A percentile compares a stretch with the other conserved stretches of the same genome.
phyloP scores from a whole-genome alignment of 2,888 invertebrate genomes.

The Sialis fuliginosa region DNA sequence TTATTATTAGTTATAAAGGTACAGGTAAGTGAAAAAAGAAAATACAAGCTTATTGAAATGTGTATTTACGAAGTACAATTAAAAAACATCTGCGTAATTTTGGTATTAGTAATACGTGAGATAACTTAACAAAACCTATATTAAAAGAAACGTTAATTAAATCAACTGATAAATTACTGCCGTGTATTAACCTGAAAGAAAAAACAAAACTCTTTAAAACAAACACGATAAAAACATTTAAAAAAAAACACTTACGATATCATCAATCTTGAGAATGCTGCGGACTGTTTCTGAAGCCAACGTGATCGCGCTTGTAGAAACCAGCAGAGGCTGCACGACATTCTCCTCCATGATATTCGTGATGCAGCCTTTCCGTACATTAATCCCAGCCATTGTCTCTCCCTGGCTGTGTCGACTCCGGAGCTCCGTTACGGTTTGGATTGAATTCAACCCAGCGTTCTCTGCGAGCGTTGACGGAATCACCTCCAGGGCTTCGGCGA shows the following conservation, averaged over 20 bases:
- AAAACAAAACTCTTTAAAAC: background rate
- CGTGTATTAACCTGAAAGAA: conserved; percentile 8
- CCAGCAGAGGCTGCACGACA: conserved; percentile 93
- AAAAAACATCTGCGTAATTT: too few relatives aligned
- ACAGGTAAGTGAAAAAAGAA: too few relatives aligned
- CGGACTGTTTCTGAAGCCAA: conserved; percentile 94
- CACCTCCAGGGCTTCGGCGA: conserved; percentile 89
- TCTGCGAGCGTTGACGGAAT: conserved; percentile 83
- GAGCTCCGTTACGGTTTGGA: conserved; percentile 81
- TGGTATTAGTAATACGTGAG: too few relatives aligned
- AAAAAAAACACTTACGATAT: conserved; percentile 61
- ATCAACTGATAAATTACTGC: conserved; percentile 4
- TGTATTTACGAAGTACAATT: too few relatives aligned
- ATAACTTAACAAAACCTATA: too few relatives aligned
- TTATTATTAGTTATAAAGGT: too few relatives aligned
- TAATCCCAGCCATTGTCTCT: conserved; percentile 79
- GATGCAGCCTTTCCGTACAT: conserved; percentile 90
- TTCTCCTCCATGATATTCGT: conserved; percentile 94
- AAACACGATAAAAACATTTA: background rate
- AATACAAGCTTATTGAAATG: too few relatives aligned
- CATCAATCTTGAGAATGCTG: conserved; percentile 97
- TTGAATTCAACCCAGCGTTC: conserved; percentile 44
- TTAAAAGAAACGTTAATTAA: too few relatives aligned
- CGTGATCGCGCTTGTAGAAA: conserved; percentile 82
- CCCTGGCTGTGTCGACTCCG: conserved; percentile 83